Conservation (phyloP, 2,113 vertebrate genomes). For the Alectura lathami region DNA sequence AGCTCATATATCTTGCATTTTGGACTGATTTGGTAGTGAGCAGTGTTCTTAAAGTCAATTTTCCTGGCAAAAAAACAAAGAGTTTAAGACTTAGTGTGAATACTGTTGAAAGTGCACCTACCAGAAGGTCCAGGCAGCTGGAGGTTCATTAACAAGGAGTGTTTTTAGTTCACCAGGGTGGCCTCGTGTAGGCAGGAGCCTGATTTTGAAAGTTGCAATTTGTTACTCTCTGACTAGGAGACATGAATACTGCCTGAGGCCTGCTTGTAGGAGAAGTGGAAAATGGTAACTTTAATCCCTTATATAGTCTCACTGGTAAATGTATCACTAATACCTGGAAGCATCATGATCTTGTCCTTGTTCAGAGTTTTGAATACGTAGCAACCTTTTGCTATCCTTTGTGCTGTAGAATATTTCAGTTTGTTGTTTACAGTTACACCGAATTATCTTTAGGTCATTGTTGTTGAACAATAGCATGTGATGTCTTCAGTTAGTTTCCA, state of each 20-base stretch:
- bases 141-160: neutral
- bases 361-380: neutral
- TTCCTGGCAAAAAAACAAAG: neutral
- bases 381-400: neutral
- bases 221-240: neutral
- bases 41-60: neutral
- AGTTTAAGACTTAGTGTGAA: neutral
- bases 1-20: neutral
- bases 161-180: neutral
- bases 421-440: neutral
- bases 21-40: neutral
- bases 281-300: neutral
- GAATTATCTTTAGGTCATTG: neutral
- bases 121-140: neutral
- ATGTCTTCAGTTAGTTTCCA: neutral
- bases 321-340: neutral
- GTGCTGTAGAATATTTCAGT: neutral
- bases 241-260: neutral
- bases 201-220: neutral
- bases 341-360: neutral
- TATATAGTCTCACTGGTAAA: neutral
- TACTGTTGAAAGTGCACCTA: neutral
- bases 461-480: neutral
- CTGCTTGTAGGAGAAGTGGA: neutral
- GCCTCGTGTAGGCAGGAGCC: fast-evolving